Evolutionary conservation across 2,113 vertebrate species (phyloP).

Genomic region (Pangasianodon hypophthalmus): DNA sequence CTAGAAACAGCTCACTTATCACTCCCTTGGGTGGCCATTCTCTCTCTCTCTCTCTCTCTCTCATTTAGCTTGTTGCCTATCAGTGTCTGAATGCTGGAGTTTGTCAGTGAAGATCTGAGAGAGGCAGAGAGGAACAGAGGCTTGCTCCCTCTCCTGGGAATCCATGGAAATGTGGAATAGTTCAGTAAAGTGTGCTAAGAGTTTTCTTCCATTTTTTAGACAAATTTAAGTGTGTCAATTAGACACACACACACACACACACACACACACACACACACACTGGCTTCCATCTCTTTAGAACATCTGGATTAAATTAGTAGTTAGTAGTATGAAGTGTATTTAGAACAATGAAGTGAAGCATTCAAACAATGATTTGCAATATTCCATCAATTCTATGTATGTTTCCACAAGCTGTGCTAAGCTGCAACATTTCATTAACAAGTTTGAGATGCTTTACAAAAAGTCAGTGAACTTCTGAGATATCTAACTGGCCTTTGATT

Average conservation of each 20-base stretch:
- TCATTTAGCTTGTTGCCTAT: background rate
- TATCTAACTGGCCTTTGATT: conserved; percentile 28
- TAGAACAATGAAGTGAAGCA: background rate
- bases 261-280: background rate
- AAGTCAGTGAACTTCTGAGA: background rate
- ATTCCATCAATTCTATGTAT: background rate
- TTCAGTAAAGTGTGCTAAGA: background rate
- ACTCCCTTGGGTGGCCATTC: conserved; percentile 64
- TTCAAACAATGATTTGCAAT: background rate
- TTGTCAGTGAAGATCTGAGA: conserved; percentile 27
- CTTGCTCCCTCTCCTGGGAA: conserved; percentile 5
- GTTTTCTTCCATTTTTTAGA: conserved; percentile 1
- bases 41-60: conserved; percentile 28
- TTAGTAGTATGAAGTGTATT: background rate
- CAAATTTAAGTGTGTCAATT: background rate
- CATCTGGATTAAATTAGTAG: background rate
- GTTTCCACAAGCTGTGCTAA: background rate
- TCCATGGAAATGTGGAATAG: conserved; percentile 31
- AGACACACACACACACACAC: background rate
- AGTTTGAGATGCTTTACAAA: background rate
- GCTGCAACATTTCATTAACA: conserved; percentile 2
- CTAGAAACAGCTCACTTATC: conserved; percentile 78
- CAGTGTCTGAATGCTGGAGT: background rate
- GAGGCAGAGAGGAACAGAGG: conserved; percentile 4
- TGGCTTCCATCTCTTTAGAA: background rate